Evolutionary conservation across 2,888 invertebrate genomes (phyloP).

Genomic region (Leptinotarsa haldemani): DNA sequence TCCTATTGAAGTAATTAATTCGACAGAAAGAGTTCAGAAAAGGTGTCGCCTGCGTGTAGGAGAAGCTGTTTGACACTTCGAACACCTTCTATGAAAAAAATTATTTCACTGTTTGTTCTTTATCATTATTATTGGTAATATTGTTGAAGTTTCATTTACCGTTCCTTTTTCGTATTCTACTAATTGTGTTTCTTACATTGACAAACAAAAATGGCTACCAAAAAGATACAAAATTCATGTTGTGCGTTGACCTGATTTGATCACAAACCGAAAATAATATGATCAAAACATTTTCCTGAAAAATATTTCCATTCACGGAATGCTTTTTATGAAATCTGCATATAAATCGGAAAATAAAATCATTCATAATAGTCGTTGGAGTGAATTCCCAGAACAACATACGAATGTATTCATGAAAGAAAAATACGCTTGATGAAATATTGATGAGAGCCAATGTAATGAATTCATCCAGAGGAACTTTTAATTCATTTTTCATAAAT

Average conservation of each 20-base stretch:
- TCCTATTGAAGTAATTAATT: too few relatives aligned
- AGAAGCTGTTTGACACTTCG: too few relatives aligned
- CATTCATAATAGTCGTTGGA: neutral
- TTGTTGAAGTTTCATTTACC: too few relatives aligned
- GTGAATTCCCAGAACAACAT: neutral
- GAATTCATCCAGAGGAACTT: neutral
- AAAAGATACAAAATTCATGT: neutral
- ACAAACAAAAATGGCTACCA: too few relatives aligned
- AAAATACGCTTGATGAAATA: neutral
- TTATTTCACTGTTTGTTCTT: too few relatives aligned
- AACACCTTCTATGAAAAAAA: too few relatives aligned
- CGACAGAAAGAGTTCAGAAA: too few relatives aligned
- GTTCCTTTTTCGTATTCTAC: too few relatives aligned
- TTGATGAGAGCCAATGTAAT: neutral
- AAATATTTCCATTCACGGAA: neutral
- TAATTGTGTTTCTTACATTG: too few relatives aligned
- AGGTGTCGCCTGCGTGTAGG: too few relatives aligned
- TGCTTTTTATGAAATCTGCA: conserved; percentile 7
- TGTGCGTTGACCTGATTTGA: neutral
- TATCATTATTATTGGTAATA: too few relatives aligned
- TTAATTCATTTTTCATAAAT: neutral
- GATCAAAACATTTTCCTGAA: neutral
- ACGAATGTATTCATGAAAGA: neutral
- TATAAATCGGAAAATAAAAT: conserved; percentile 2
- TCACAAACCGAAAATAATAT: neutral